Evolutionary conservation across 2,888 invertebrate genomes (phyloP), one percentile per base, ranked within the genome.

Genomic region (Aspidapion aeneum): DNA sequence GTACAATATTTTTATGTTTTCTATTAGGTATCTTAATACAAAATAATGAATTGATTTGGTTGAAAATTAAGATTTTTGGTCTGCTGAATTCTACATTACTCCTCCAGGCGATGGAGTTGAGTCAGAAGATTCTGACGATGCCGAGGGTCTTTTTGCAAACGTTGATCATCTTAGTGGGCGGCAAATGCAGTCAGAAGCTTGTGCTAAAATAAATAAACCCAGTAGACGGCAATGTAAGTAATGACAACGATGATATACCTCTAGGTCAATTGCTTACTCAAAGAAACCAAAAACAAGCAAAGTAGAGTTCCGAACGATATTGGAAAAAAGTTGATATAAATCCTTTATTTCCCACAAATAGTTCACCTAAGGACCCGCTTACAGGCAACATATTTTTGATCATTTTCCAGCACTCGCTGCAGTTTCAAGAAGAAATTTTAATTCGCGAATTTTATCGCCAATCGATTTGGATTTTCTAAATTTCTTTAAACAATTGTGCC

Each of bases 41-140:
- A 20, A 63, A 58, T 57, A 66, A 49, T 63, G 66, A 21, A 60
- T 58, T 51, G 63, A 66, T 64, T 56, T 69, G 55, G 67, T 68
- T 21, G 66, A 67, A 63, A 63, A 19, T 65, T 67, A 68, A 54
- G 61, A 69, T 19, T 69, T 69, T 66, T 68, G 65, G 69, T 18
- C 55, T 2, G 68, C 66, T 12, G 68, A 68, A 62, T 55, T 69
- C 54, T 69, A 60, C 57, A 63, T 69, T 54, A 66, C 66, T 18
- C 66, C 66, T n/a, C 62, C 66, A 49, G 60, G 68, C 62, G 67
- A 68, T 60, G 65, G 67, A 63, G 19, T 35, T 19, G 60, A 54
- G 16, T 9, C 7, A 17, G 18, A 17, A 17, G 21, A 50, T 18
- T 22, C 50, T 59, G 62, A 62, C 58, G 51, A 62, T 62, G 62